Base-by-base conservation (phyloP, 2,888 invertebrate species). In the Phengaris arion region DNA sequence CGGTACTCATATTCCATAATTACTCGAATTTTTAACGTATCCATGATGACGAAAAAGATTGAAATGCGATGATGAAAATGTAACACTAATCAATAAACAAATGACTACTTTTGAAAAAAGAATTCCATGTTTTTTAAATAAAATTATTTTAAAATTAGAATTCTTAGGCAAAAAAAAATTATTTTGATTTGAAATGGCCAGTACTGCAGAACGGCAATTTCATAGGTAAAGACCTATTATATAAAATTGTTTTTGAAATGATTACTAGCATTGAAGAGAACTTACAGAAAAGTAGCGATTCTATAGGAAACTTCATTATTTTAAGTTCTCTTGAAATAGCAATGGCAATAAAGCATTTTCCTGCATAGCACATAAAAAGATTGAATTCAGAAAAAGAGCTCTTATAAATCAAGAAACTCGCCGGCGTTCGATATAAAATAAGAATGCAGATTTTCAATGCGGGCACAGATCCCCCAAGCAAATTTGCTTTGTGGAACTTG, bases 401-500 rank as follows among this genome's bases (percentile, higher is more conserved):
- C 64, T 35, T 64, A 64, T 45, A 45, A 64, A 64, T 64, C 64
- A 64, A 64, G 35, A 64, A 59, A 64, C 64, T 64, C 10, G 59
- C 64, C 64, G 35, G 35, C 35, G 35, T 45, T 64, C 64, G 13
- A 64, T 64, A 64, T 64, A 45, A 64, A 45, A 64, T 64, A 64
- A 64, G 64, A 64, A 64, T 64, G 64, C 35, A 64, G 35, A 12
- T 64, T 64, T 64, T 15, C 35, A 64, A 64, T 64, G 64, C 64
- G 64, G 64, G 64, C 59, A 12, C 22, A 64, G 64, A 6, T 52
- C 12, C 35, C 35, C 59, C 22, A 64, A 64, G 64, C 64, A 64
- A 64, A 64, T 64, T 64, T 64, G 13, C 64, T 45, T 64, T 45
- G 64, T 64, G 64, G 64, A 45, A 64, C 64, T 64, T 64, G 64